Evolutionary conservation across 2,797 vertebrate species (phyloP).

Genomic region (Arrhamphus sclerolepis): DNA sequence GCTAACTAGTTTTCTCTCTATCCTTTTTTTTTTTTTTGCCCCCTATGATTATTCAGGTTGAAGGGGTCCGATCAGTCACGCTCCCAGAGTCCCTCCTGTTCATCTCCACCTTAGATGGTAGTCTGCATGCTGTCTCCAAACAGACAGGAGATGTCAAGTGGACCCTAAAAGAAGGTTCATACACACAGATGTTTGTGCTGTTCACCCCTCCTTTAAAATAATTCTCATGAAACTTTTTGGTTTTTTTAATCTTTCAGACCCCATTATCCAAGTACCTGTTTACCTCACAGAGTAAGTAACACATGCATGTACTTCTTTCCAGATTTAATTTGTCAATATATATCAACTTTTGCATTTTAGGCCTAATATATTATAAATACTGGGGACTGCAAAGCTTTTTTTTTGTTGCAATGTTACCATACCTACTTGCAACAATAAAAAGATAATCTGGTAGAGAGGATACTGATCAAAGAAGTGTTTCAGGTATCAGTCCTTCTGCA

Average conservation of each 20-base stretch:
- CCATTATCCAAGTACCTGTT: slow-evolving; percentile 91
- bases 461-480: no score
- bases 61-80: slow-evolving; percentile 75
- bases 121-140: slow-evolving; percentile 92
- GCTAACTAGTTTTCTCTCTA: slow-evolving; percentile 4
- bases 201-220: neutral
- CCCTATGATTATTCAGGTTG: slow-evolving; percentile 60
- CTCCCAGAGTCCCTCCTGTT: slow-evolving; percentile 90
- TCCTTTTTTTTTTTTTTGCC: neutral
- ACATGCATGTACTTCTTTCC: neutral
- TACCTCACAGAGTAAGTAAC: slow-evolving; percentile 91
- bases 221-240: neutral
- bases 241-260: slow-evolving; percentile 81
- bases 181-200: neutral
- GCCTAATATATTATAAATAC: no score
- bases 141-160: slow-evolving; percentile 92
- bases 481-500: no score
- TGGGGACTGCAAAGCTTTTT: no score
- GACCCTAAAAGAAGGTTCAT: slow-evolving; percentile 92
- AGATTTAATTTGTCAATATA: no score
- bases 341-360: no score
- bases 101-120: slow-evolving; percentile 93
- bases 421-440: no score
- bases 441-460: no score
- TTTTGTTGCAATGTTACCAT: no score